Conservation (phyloP, 2,888 invertebrate genomes). For the Thumatha senex region DNA sequence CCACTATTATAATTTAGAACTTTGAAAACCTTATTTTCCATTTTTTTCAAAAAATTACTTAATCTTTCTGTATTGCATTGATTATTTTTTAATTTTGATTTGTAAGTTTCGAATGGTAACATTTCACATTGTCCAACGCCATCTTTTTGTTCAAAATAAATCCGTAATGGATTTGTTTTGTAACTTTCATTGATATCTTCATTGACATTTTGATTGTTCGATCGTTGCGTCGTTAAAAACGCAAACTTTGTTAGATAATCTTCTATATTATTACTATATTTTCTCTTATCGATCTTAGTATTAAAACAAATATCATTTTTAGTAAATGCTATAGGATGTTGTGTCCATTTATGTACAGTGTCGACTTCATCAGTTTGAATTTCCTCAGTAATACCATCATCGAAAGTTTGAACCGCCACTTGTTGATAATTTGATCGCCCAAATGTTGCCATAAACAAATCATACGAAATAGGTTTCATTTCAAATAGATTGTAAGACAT, state of each 20-base stretch:
- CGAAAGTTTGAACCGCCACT: constrained; percentile 69
- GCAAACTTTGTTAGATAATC: constrained; percentile 59
- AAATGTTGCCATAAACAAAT: constrained; percentile 73
- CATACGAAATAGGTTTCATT: constrained; percentile 78
- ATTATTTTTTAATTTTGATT: constrained; percentile 57
- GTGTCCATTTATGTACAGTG: constrained; percentile 67
- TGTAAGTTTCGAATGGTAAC: constrained; percentile 61
- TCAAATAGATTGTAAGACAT: constrained; percentile 71
- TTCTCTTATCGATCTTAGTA: constrained; percentile 25
- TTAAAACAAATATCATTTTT: constrained; percentile 52
- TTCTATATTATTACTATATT: constrained; percentile 44
- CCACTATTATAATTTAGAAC: constrained; percentile 58
- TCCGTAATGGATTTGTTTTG: constrained; percentile 58
- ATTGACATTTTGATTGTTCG: constrained; percentile 28
- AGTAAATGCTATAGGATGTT: constrained; percentile 70
- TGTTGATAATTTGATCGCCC: constrained; percentile 70
- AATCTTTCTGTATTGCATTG: constrained; percentile 52
- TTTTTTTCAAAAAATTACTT: constrained; percentile 62
- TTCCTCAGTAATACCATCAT: constrained; percentile 68
- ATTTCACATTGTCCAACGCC: constrained; percentile 63
- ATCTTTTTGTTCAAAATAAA: constrained; percentile 73
- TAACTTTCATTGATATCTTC: constrained; percentile 50
- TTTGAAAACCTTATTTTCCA: constrained; percentile 56
- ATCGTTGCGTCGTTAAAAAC: constrained; percentile 42
- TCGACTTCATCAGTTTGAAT: constrained; percentile 68